Evolutionary conservation across 2,888 invertebrate species (phyloP).

Genomic region (Cantharis flavilabris): DNA sequence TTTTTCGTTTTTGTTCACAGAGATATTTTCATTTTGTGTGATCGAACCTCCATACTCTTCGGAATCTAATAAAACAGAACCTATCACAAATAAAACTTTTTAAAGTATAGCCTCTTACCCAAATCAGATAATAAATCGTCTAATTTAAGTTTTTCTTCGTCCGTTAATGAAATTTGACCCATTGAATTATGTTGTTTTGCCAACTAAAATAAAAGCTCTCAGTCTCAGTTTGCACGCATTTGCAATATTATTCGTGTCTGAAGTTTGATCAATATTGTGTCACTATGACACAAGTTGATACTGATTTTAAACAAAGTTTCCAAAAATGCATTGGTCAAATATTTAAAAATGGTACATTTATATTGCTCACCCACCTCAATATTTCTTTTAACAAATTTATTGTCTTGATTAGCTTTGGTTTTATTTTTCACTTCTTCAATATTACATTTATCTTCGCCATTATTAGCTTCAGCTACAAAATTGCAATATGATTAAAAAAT

Average conservation of each 20-base stretch:
- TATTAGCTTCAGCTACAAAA: background rate
- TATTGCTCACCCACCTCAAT: slow-evolving; percentile 30
- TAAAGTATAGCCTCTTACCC: slow-evolving; percentile 23
- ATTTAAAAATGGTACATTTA: no score
- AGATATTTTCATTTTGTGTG: background rate
- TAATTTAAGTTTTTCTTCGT: slow-evolving; percentile 36
- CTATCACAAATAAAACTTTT: background rate
- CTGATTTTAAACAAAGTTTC: background rate
- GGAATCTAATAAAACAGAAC: background rate
- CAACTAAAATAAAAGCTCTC: slow-evolving; percentile 25
- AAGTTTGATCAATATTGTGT: slow-evolving; percentile 28
- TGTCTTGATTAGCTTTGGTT: slow-evolving; percentile 7
- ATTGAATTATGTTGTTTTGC: slow-evolving; percentile 26
- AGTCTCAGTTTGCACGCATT: background rate
- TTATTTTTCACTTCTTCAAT: background rate
- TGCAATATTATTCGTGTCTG: background rate
- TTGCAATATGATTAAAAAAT: background rate
- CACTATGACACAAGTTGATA: background rate
- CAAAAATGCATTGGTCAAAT: background rate
- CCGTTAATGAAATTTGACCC: slow-evolving; percentile 32
- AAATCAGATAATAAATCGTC: slow-evolving; percentile 31
- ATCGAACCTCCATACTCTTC: slow-evolving; percentile 4
- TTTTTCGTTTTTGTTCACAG: background rate
- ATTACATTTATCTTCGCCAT: background rate
- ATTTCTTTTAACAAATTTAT: slow-evolving; percentile 33